Percentiles rank a stretch among this genome's conserved stretches.
phyloP scores from a whole-genome alignment of 37 sponge, comb jelly and placozoan species.

The Ianthella basta region DNA sequence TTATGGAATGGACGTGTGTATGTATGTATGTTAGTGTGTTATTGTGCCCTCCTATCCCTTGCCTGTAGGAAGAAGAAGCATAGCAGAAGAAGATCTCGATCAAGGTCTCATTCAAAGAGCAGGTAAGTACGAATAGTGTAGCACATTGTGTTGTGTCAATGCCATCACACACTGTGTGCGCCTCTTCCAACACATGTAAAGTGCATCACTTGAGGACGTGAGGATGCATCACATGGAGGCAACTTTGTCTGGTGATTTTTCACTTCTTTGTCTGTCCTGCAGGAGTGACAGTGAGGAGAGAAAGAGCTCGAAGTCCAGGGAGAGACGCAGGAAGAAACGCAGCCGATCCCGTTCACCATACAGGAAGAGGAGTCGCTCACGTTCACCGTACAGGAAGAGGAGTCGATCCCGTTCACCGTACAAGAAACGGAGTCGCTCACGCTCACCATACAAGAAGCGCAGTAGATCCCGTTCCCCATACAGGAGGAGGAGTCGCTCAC shows the following conservation, averaged over 20 bases:
- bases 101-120: background rate
- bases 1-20: background rate
- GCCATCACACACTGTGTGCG: too few relatives aligned
- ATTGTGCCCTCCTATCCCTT: background rate
- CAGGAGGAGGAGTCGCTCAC: conserved; percentile 35
- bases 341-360: conserved; percentile 20
- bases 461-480: background rate
- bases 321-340: conserved; percentile 27
- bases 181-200: too few relatives aligned
- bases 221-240: too few relatives aligned
- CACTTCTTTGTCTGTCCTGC: background rate
- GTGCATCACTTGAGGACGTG: too few relatives aligned
- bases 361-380: conserved; percentile 44
- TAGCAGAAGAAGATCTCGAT: conserved; percentile 17
- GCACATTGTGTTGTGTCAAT: background rate
- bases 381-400: conserved; percentile 10
- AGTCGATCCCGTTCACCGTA: conserved; percentile 40
- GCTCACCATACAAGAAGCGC: conserved; percentile 5
- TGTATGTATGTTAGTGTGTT: background rate
- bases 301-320: conserved; percentile 12
- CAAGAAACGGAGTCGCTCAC: background rate
- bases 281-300: conserved; percentile 20
- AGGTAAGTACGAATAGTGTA: conserved; percentile 7
- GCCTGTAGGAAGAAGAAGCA: conserved; percentile 30
- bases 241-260: too few relatives aligned